Conservation (phyloP, 2,888 invertebrate species). For the Hyposoter didymator region DNA sequence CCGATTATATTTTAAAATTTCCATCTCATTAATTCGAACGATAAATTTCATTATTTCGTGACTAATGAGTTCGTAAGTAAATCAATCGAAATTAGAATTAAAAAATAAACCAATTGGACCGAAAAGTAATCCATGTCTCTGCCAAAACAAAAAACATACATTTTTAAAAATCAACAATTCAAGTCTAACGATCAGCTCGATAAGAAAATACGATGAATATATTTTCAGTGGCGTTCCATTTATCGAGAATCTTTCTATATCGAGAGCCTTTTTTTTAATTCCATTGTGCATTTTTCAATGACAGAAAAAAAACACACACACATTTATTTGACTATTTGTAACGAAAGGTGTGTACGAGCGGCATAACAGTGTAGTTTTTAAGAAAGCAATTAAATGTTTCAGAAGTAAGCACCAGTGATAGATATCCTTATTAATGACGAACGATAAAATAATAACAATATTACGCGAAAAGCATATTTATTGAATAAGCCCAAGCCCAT, state of each 20-base stretch:
- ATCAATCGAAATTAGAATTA: conserved; percentile 14
- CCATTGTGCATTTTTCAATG: not conserved
- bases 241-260: conserved; percentile 6
- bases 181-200: conserved; percentile 24
- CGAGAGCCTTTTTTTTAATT: conserved; percentile 1
- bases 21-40: not conserved
- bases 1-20: not conserved
- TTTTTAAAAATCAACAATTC: not conserved
- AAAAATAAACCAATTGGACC: conserved; percentile 4
- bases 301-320: not conserved
- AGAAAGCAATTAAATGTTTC: conserved; percentile 78
- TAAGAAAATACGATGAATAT: conserved; percentile 3
- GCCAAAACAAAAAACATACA: not conserved
- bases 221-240: conserved; percentile 9
- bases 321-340: conserved; percentile 15
- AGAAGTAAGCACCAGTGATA: conserved; percentile 81
- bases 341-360: conserved; percentile 50
- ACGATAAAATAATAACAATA: conserved; percentile 51
- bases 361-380: conserved; percentile 64
- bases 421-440: conserved; percentile 72
- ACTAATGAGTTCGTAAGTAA: not conserved
- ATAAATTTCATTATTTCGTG: not conserved
- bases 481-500: conserved; percentile 30
- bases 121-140: not conserved
- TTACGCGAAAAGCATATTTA: conserved; percentile 51